Conservation (phyloP, 2,797 vertebrate genomes). For the Anguilla pacifica region DNA sequence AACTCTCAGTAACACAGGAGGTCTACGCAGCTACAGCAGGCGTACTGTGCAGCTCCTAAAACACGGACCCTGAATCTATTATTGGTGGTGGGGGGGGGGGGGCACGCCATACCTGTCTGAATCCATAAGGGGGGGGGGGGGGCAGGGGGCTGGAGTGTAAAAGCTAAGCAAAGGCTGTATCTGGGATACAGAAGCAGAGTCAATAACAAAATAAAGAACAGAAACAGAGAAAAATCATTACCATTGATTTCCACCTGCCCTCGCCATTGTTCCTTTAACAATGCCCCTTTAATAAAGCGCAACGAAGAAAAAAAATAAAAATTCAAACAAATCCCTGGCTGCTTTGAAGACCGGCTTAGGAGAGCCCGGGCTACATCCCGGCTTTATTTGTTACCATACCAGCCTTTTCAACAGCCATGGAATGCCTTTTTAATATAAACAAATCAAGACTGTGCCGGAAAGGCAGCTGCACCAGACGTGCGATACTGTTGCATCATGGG, state of each 20-base stretch:
- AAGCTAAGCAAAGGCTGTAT: constrained; percentile 4
- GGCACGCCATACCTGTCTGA: background rate
- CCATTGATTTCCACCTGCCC: constrained; percentile 13
- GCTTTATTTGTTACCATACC: background rate
- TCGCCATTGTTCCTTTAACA: constrained; percentile 11
- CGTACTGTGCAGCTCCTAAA: background rate
- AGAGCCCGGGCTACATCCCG: background rate
- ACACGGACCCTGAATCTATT: background rate
- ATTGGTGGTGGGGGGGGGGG: background rate
- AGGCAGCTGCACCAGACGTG: background rate
- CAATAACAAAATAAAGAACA: background rate
- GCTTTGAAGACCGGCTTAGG: background rate
- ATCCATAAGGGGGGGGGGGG: background rate
- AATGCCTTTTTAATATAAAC: background rate
- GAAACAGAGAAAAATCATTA: constrained; percentile 11
- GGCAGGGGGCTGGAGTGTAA: background rate
- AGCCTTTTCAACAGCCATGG: background rate
- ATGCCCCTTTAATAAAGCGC: constrained; percentile 24
- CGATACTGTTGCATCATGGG: background rate
- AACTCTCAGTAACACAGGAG: background rate
- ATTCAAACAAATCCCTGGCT: background rate
- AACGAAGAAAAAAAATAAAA: background rate
- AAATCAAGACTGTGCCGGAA: background rate
- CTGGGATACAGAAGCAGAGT: constrained; percentile 21
- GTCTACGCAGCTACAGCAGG: background rate